Percentiles rank a stretch among this genome's conserved stretches.
Conservation (phyloP, 2,888 invertebrate species). For the Euphydryas editha region DNA sequence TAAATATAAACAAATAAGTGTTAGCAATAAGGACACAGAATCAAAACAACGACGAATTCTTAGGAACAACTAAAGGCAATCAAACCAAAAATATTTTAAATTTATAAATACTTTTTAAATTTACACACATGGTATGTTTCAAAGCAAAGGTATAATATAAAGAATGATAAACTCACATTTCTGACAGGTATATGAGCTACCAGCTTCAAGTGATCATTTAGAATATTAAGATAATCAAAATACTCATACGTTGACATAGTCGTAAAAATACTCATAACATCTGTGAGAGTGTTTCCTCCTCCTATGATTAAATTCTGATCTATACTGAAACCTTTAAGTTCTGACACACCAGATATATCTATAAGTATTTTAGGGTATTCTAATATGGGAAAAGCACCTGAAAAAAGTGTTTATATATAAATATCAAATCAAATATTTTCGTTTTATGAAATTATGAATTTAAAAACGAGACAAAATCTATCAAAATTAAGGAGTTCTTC, state of each 20-base stretch:
- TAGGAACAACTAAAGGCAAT: no score
- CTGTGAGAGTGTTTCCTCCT: slow-evolving; percentile 80
- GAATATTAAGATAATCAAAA: slow-evolving; percentile 67
- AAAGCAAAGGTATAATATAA: no score
- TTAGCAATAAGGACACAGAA: no score
- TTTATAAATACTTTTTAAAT: no score
- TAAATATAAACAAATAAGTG: no score
- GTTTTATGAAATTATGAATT: no score
- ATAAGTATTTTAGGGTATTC: slow-evolving; percentile 78
- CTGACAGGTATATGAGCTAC: slow-evolving; percentile 88
- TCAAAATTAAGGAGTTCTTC: no score
- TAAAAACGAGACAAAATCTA: no score
- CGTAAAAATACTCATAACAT: slow-evolving; percentile 41
- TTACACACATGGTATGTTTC: no score
- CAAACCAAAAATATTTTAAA: no score
- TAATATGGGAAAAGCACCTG: slow-evolving; percentile 67
- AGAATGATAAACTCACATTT: slow-evolving; percentile 79
- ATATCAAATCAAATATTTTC: no score
- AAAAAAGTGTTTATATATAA: slow-evolving; percentile 37
- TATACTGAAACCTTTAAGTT: slow-evolving; percentile 73
- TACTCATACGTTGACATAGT: neutral
- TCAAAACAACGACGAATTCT: no score
- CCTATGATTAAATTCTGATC: slow-evolving; percentile 78
- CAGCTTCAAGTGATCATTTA: slow-evolving; percentile 85
- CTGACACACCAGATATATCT: slow-evolving; percentile 83